Percentiles rank a stretch among this genome's conserved stretches.
phyloP scores from a whole-genome alignment of 1,140 invertebrate species.

The Ceratina australensis region DNA sequence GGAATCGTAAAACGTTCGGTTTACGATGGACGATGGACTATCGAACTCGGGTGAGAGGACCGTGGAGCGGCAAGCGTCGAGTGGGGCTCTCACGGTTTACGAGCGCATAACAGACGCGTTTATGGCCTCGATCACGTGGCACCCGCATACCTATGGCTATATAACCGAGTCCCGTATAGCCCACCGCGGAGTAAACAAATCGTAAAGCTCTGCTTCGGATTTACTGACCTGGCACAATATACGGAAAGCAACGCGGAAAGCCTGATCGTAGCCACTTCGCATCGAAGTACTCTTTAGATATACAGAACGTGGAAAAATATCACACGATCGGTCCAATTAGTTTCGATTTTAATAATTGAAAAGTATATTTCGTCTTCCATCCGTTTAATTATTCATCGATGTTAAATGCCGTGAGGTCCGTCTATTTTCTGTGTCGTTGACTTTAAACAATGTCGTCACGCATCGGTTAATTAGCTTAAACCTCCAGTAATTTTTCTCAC shows the following conservation, averaged over 20 bases:
- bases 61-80: constrained; percentile 51
- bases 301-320: no score
- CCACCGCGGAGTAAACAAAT: constrained; percentile 79
- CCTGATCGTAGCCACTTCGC: constrained; percentile 58
- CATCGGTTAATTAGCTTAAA: neutral
- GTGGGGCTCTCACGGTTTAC: constrained; percentile 75
- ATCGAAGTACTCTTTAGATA: constrained; percentile 2
- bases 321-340: no score
- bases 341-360: no score
- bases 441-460: neutral
- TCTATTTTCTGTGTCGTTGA: no score
- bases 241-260: constrained; percentile 66
- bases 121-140: constrained; percentile 79
- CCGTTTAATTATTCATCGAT: no score
- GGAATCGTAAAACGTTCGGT: constrained; percentile 78
- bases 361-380: no score
- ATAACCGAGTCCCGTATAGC: constrained; percentile 76
- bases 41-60: constrained; percentile 62
- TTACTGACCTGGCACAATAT: constrained; percentile 78
- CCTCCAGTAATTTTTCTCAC: neutral
- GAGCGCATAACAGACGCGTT: constrained; percentile 79
- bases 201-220: constrained; percentile 78
- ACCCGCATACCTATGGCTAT: constrained; percentile 76
- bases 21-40: constrained; percentile 69
- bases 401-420: neutral